Evolutionary conservation across 1,140 invertebrate species (phyloP), one percentile per base, ranked within the genome.

Genomic region (Drosophila insularis): DNA sequence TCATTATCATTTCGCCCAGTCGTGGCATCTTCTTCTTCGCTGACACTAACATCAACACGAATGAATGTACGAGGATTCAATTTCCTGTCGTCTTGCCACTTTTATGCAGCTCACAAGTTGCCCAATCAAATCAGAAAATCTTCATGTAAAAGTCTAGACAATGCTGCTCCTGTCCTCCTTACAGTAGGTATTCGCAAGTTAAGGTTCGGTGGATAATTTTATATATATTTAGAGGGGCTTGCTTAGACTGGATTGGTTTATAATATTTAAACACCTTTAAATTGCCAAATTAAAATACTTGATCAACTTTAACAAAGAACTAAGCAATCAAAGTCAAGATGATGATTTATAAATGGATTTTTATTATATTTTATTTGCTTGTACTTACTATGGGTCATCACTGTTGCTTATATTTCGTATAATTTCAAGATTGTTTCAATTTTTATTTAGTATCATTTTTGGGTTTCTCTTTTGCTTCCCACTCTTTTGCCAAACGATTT

Each of bases 1-100:
- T 37, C 17, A 31, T 37, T n/a, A 31, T 10, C 2, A 67, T 23
- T 4, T 13, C 35, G 56, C 8, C 43, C 19, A 17, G 10, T 21
- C 19, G 11, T 50, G 43, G 43, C 17, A 21, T 21, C 43, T 50
- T 50, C 17, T 50, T 10, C 43, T 21, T 19, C 43, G 17, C 17
- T 50, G 43, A 11, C 11, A 4, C 35, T 13, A 37, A 37, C 35
- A 37, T 11, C 35, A 37, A 0, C 8, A 50, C 17, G 17, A 50
- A 10, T 50, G 17, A 50, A 50, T 21, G 11, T 19, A 27, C 39
- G 69, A 31, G 37, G 23, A 54, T 54, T 63, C 54, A 58, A 75
- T 75, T 75, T 75, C 72, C 73, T 69, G 65, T 13, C 35, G 19
- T 37, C 54, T 63, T 35, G 13, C 40, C 32, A 21, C 4, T 40